Evolutionary conservation across 2,113 vertebrate genomes (phyloP), one percentile per base, ranked within the genome.

Genomic region (Sander vitreus): DNA sequence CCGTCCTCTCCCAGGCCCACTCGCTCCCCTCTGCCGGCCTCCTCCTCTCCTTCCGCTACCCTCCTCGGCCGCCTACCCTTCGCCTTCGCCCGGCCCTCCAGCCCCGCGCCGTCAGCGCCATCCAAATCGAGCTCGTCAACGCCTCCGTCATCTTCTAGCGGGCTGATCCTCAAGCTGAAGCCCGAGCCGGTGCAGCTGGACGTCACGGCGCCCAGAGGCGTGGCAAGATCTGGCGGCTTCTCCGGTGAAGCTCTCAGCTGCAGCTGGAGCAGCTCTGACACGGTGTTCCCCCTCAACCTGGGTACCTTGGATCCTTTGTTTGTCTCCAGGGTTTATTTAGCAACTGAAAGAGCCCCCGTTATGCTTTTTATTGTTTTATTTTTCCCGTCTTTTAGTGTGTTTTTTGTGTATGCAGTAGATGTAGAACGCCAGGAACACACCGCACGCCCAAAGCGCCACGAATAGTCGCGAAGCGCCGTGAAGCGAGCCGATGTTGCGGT

Each of bases 101-200:
- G 93, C 36, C 89, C 88, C 23, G 73, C 82, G 21, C 92, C 94
- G 72, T 76, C 92, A 10, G 67, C 91, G 0, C 58, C 23, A 9
- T 93, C 91, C 0, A 95, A 94, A 82, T 90, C 91, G 1, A 83
- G 84, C 65, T 87, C 89, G 0, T 80, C 85, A 19, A 43, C 39
- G 39, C 78, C 89, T 1, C 43, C 86, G 3, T 33, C 85, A 0
- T 87, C 93, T 9, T 72, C 88, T 0, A 19, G 86, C 0, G 80
- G 88, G 33, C 81, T 91, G 57, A 81, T 93, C 47, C 85, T 91
- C 63, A 96, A 94, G 85, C 91, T 93, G 53, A 96, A 96, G 78
- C 92, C 93, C 0, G 95, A 96, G 89, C 95, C 95, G 4, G 83
- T 95, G 84, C 94, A 93, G 85, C 65, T 96, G 82, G 95, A 96